Conservation (phyloP, 2,888 invertebrate genomes). For the Zhuqinia jingwanae region DNA sequence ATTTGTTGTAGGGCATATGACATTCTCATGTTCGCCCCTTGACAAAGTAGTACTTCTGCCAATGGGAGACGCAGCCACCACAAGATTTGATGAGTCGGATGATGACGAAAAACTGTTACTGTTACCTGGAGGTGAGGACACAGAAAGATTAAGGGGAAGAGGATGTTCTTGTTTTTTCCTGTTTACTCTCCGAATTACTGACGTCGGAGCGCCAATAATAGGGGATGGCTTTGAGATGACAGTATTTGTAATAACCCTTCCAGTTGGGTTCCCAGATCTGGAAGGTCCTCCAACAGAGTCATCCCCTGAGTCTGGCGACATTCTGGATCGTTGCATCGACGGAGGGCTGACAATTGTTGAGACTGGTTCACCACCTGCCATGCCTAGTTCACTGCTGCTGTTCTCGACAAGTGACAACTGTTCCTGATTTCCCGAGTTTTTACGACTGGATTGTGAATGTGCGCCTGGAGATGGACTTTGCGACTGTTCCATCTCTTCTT, state of each 20-base stretch:
- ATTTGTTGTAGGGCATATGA: neutral
- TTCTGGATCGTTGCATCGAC: neutral
- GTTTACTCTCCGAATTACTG: conserved; percentile 53
- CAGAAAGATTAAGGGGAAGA: conserved; percentile 56
- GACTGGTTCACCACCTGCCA: conserved; percentile 34
- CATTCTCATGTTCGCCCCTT: neutral
- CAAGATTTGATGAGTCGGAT: neutral
- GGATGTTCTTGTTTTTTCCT: conserved; percentile 64
- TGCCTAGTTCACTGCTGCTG: neutral
- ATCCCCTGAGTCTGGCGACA: conserved; percentile 32
- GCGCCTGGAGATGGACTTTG: conserved; percentile 65
- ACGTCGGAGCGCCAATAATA: conserved; percentile 61
- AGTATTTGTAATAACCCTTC: neutral
- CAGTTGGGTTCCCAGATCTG: neutral
- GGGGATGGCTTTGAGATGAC: conserved; percentile 59
- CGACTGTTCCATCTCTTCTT: conserved; percentile 67
- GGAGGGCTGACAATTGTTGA: conserved; percentile 40
- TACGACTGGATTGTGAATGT: conserved; percentile 38
- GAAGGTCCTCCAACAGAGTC: conserved; percentile 25
- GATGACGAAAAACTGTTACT: conserved; percentile 38
- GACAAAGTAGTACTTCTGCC: neutral
- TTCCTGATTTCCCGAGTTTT: conserved; percentile 14
- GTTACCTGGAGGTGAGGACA: conserved; percentile 55
- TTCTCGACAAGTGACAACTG: neutral
- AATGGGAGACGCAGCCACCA: neutral